These are phyloP conservation scores for Bombycilla garrulus DNA, from an alignment of 2,113 vertebrate genomes.

Conservation along the genomic window DNA sequence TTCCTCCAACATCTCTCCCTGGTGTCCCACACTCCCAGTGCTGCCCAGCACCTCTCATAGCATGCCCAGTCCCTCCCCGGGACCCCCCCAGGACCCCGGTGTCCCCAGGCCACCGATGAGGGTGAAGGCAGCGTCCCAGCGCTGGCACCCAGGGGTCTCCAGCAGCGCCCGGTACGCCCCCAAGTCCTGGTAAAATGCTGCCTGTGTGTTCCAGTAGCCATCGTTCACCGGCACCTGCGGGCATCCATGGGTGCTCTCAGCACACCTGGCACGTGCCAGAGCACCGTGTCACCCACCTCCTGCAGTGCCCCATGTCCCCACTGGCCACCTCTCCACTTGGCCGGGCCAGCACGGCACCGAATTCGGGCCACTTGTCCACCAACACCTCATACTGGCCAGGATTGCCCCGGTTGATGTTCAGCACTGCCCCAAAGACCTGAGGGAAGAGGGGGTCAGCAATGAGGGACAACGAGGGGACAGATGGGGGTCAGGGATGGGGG, in stretches of 20 bases:
- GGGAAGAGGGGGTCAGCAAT: neutral
- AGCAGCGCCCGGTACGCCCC: neutral
- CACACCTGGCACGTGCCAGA: neutral
- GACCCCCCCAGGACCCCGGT: neutral
- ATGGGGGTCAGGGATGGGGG: neutral
- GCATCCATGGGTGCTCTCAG: neutral
- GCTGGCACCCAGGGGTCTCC: neutral
- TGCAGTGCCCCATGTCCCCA: neutral
- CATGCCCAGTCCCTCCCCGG: neutral
- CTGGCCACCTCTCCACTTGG: neutral
- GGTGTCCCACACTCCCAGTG: fast-evolving
- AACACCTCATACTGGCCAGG: neutral
- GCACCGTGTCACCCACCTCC: neutral
- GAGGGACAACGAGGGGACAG: neutral
- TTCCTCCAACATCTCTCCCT: neutral
- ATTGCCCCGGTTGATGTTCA: constrained; percentile 50
- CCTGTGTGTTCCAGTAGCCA: neutral
- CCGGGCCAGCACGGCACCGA: neutral
- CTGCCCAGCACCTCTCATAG: neutral
- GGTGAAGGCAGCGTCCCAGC: neutral
- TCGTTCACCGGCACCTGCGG: neutral
- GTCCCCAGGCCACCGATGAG: neutral
- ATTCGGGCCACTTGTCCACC: constrained; percentile 38
- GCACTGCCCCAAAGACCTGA: constrained; percentile 5
- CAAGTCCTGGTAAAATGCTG: neutral